phyloP scores from a whole-genome alignment of 1,140 invertebrate genomes.

The Probaryconus sp. region DNA sequence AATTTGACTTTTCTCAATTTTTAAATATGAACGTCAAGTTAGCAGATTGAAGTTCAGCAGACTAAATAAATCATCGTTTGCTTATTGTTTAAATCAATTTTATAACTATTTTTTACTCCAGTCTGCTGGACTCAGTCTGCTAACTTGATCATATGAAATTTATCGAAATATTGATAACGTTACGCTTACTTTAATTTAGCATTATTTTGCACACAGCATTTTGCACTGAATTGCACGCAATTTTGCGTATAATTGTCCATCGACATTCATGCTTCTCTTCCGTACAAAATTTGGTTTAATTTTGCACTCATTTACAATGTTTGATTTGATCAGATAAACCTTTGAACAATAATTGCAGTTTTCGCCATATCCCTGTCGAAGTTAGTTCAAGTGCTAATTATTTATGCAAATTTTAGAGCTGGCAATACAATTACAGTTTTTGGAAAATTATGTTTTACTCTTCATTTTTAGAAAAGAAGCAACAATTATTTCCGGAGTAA shows the following conservation, averaged over 20 bases:
- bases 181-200: conserved; percentile 3
- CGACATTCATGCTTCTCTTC: conserved; percentile 6
- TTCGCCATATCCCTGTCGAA: conserved; percentile 29
- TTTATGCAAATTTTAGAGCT: conserved; percentile 33
- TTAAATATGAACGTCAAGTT: too few species aligned
- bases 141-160: too few species aligned
- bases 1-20: too few species aligned
- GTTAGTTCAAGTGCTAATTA: conserved; percentile 30
- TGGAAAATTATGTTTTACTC: too few species aligned
- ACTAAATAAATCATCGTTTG: too few species aligned
- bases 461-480: too few species aligned
- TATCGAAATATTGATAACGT: conserved; percentile 1
- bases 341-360: conserved; percentile 18
- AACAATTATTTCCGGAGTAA: too few species aligned
- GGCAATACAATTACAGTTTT: too few species aligned
- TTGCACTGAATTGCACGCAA: neutral
- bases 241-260: conserved; percentile 20
- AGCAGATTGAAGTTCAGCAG: too few species aligned
- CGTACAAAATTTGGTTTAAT: conserved; percentile 21
- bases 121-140: too few species aligned
- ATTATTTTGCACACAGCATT: conserved; percentile 16
- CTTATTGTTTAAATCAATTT: too few species aligned
- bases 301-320: conserved; percentile 13
- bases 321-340: conserved; percentile 32
- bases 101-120: too few species aligned